Conservation (phyloP, 2,113 vertebrate species). For the Calyptomena viridis region DNA sequence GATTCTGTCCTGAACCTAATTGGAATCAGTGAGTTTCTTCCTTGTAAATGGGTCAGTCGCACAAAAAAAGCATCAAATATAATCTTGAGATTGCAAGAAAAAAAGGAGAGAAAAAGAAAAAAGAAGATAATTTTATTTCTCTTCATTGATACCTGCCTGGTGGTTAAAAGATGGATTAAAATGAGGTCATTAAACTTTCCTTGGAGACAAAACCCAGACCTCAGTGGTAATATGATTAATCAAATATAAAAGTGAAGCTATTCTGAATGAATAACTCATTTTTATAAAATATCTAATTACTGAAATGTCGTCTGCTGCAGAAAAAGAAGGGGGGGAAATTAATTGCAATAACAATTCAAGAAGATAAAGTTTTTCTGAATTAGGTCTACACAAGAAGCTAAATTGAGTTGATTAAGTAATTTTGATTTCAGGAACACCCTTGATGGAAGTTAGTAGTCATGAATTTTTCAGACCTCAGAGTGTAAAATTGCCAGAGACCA, state of each 20-base stretch:
- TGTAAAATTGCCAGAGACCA: constrained; percentile 45
- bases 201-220: constrained; percentile 65
- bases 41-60: constrained; percentile 31
- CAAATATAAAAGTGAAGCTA: constrained; percentile 69
- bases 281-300: constrained; percentile 73
- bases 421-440: constrained; percentile 61
- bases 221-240: constrained; percentile 71
- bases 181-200: constrained; percentile 73
- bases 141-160: constrained; percentile 61
- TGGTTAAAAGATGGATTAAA: constrained; percentile 67
- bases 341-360: constrained; percentile 75
- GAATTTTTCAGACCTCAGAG: constrained; percentile 64
- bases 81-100: constrained; percentile 11
- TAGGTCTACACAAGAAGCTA: constrained; percentile 68
- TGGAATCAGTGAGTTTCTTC: constrained; percentile 10
- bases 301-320: constrained; percentile 58
- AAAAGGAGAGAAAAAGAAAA: background rate
- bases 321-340: constrained; percentile 23
- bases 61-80: constrained; percentile 6
- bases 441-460: constrained; percentile 62
- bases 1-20: constrained; percentile 35
- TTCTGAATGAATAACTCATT: constrained; percentile 66
- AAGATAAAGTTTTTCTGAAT: constrained; percentile 69
- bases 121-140: constrained; percentile 56
- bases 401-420: constrained; percentile 74